Base-by-base conservation (phyloP, 1,140 invertebrate genomes). In the Eriocheir sinensis region DNA sequence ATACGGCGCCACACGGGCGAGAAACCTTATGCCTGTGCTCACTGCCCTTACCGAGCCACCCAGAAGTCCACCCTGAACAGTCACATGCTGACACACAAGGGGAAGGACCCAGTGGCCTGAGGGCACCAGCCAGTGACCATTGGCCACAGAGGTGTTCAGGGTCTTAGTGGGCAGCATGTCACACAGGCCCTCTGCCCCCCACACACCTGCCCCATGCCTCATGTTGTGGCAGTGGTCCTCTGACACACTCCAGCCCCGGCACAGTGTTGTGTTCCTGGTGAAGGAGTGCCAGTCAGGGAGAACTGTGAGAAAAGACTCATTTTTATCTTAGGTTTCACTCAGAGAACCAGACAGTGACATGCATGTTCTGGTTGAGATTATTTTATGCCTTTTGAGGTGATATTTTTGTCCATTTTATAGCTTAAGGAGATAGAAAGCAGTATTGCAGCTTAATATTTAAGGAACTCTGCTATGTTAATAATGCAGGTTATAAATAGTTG, bases 1-100 rank as follows among this genome's bases (percentile, higher is more conserved):
- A 89, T 95, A 34, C 94, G 95, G 6, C 94, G 91, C n/a, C 95
- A 95, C 48, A 95, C 95, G 2, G 95, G 95, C 27, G 95, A 95
- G 80, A 95, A 94, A 38, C 95, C 95, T 15, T 95, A 93, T 81
- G 91, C 92, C 12, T 95, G 95, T 60, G 30, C 53, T 34, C 93
- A 60, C 48, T 95, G 95, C 17, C 79, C 93, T 0, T 95, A 95
- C 79, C 92, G 95, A 48, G 95, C 95, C 79, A 91, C 91, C 3
- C 95, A 95, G 72, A 95, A 95, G 36, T 93, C 92, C 12, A 95
- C 88, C 38, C 89, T 95, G 1, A 94, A 91, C 27, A 89, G 89
- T 40, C 95, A 95, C 80, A 90, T 95, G 44, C 40, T 94, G 36
- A 94, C 93, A 32, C 93, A 94, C 44, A 94, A 94, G 81, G 90